Conservation (phyloP, 1,140 invertebrate genomes). For the Eriocheir sinensis region DNA sequence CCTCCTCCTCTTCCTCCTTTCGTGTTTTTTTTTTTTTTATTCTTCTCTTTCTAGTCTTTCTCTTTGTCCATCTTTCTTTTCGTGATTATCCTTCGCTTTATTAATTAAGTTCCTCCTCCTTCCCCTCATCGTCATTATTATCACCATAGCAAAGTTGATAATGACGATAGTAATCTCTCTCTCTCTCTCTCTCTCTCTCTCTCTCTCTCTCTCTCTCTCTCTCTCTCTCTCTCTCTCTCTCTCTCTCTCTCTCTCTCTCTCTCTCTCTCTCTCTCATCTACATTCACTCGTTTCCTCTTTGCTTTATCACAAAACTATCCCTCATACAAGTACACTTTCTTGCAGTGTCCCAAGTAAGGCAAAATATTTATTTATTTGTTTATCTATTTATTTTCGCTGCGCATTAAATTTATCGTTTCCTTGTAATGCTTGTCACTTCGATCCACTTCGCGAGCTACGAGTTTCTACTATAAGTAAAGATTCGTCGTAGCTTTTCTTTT, state of each 20-base stretch:
- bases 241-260: constrained; percentile 53
- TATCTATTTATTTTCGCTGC: not conserved
- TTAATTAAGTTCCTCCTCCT: not conserved
- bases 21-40: not conserved
- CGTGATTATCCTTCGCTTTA: not conserved
- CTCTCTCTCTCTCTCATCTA: constrained; percentile 40
- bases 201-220: constrained; percentile 3
- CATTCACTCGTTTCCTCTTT: not conserved
- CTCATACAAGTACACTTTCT: too few species aligned
- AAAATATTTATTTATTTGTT: not conserved
- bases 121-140: not conserved
- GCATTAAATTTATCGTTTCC: not conserved
- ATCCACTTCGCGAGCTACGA: not conserved
- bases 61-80: too few species aligned
- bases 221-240: not conserved
- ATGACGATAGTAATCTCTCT: too few species aligned
- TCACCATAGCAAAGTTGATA: too few species aligned
- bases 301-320: too few species aligned
- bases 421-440: not conserved
- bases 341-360: not conserved
- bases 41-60: not conserved
- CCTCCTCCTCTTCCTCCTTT: not conserved
- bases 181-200: too few species aligned
- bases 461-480: not conserved
- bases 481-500: constrained; percentile 13